Evolutionary conservation across 2,113 vertebrate species (phyloP), one percentile per base, ranked within the genome.

Genomic region (Vicugna pacos): DNA sequence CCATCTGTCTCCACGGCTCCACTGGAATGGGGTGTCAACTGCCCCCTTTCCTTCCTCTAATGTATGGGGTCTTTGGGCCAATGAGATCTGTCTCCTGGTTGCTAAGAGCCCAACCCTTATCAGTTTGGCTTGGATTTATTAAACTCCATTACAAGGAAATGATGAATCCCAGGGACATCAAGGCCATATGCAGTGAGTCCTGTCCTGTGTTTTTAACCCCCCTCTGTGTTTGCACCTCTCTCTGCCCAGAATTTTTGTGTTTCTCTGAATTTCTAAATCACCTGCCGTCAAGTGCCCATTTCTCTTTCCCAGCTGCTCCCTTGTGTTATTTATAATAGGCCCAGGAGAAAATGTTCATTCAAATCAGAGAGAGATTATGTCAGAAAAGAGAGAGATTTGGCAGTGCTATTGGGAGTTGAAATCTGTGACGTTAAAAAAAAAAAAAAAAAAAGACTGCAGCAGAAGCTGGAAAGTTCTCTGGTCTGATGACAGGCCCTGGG

Each of bases 191-290:
- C 38, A 62, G 72, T 54, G 76, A 98, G 94, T 89, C 94, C 86
- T 94, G 95, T 88, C 92, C 82, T 97, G 38, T 92, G 97, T 97
- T 98, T 97, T 92, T 93, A 94, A 67, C 54, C 70, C 58, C 76
- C 56, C 15, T 50, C 95, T 98, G 94, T 97, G 73, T 96, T 91
- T 69, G 54, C 62, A 96, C 88, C 73, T 98, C 80, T 95, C 87
- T 97, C 86, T 95, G 88, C 14, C n/a, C 69, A 89, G 85, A 91
- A 97, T 97, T 98, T 98, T 96, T 95, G 94, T 97, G 84, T 81
- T 93, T 96, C 88, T 97, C 73, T 97, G 92, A 81, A 90, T 97
- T 96, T 94, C 69, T 95, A 97, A 94, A 93, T 86, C 89, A 65
- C 60, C 82, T 93, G 58, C 94, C 81, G 35, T 97, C 93, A 97